phyloP scores from a whole-genome alignment of 1,140 invertebrate species.

The Anoplolepis gracilipes region DNA sequence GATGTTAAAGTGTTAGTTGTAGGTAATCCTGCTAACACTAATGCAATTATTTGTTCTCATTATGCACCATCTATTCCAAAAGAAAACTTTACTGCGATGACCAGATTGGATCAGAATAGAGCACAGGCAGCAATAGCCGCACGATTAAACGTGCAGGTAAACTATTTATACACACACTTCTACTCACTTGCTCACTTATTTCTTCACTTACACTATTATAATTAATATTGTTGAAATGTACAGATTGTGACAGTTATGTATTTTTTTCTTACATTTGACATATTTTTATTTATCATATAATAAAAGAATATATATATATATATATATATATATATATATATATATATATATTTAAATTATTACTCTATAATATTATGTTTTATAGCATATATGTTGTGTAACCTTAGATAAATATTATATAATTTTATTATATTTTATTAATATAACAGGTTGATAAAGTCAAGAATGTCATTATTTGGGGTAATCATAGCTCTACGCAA shows the following conservation, averaged over 20 bases:
- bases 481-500: conserved; percentile 99
- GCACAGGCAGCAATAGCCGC: conserved; percentile 94
- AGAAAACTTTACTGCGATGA: conserved; percentile 99
- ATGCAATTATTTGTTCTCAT: conserved; percentile 98
- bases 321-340: too few species aligned
- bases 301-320: too few species aligned
- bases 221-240: not conserved
- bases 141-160: conserved; percentile 87
- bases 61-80: conserved; percentile 99
- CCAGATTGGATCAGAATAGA: conserved; percentile 98
- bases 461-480: conserved; percentile 99
- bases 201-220: too few species aligned
- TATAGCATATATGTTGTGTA: too few species aligned
- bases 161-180: too few species aligned
- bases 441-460: conserved; percentile 89
- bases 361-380: not conserved
- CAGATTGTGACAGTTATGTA: too few species aligned
- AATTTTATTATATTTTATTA: not conserved
- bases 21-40: conserved; percentile 99
- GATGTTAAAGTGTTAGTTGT: conserved; percentile 98
- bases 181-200: not conserved
- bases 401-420: not conserved
- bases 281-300: not conserved
- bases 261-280: not conserved
- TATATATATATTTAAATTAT: not conserved